These are phyloP conservation scores for Panthera tigris DNA, from an alignment of 2,113 vertebrate genomes.

Conservation along the genomic window DNA sequence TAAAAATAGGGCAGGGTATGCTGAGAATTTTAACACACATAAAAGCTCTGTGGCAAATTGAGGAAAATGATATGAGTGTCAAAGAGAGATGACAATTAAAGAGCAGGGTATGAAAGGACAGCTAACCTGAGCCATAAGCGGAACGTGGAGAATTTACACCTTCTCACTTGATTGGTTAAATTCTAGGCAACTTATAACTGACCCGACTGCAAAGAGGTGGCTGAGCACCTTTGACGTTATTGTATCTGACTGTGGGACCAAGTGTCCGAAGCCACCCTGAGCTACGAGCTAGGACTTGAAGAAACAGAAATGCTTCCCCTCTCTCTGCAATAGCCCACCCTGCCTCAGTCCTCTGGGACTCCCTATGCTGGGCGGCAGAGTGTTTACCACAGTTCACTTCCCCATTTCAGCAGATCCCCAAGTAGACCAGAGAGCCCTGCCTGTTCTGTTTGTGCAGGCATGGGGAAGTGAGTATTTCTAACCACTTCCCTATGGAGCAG, in stretches of 20 bases:
- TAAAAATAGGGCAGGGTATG: background rate
- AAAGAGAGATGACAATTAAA: background rate
- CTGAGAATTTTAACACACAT: background rate
- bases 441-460: background rate
- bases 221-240: background rate
- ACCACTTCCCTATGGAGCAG: constrained; percentile 40
- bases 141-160: background rate
- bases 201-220: background rate
- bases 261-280: background rate
- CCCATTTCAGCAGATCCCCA: background rate
- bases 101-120: background rate
- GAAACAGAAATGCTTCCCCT: background rate
- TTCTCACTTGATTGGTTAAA: background rate
- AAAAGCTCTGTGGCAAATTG: background rate
- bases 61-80: background rate
- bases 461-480: constrained; percentile 35
- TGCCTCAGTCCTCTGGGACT: background rate
- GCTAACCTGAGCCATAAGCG: background rate
- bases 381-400: background rate
- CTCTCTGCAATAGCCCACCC: accelerated
- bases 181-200: background rate
- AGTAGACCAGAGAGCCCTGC: background rate
- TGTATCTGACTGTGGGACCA: background rate
- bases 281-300: background rate
- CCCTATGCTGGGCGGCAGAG: background rate